These are phyloP conservation scores for Eremobia ochroleuca DNA, from an alignment of 2,888 invertebrate genomes.

Conservation along the genomic window DNA sequence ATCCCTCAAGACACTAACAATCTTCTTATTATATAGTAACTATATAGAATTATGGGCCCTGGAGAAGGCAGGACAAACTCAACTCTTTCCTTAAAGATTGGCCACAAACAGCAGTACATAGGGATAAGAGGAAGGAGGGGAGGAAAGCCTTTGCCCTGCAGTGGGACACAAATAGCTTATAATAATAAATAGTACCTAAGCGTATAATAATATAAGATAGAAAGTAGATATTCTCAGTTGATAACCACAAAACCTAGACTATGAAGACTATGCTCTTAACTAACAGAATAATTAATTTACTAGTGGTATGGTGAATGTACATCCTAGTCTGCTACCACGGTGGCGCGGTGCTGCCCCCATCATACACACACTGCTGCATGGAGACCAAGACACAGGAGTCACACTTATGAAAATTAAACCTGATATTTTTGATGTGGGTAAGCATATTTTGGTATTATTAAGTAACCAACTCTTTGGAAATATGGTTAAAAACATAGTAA, in stretches of 20 bases:
- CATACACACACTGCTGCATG: constrained; percentile 95
- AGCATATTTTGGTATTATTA: constrained; percentile 61
- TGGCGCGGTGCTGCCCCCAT: constrained; percentile 99
- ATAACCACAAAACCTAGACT: background rate
- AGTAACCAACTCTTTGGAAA: background rate
- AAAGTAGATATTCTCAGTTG: constrained; percentile 81
- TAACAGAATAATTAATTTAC: constrained; percentile 31
- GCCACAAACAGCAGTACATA: background rate
- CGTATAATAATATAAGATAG: background rate
- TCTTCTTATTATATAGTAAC: background rate
- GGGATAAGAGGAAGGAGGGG: too few species aligned
- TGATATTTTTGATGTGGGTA: constrained; percentile 95
- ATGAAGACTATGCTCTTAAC: background rate
- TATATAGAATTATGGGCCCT: background rate
- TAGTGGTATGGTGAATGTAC: constrained; percentile 98
- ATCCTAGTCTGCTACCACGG: constrained; percentile 97
- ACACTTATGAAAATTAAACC: constrained; percentile 97
- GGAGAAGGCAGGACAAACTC: background rate
- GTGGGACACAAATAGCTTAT: background rate
- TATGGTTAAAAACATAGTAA: background rate
- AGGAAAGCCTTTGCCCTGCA: background rate
- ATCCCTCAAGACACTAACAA: background rate
- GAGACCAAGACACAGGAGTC: constrained; percentile 95
- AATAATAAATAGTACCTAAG: background rate
- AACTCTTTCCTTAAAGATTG: background rate